Percentiles rank a stretch among this genome's conserved stretches.
phyloP scores from a whole-genome alignment of 2,113 vertebrate genomes.

The Caranx ignobilis region DNA sequence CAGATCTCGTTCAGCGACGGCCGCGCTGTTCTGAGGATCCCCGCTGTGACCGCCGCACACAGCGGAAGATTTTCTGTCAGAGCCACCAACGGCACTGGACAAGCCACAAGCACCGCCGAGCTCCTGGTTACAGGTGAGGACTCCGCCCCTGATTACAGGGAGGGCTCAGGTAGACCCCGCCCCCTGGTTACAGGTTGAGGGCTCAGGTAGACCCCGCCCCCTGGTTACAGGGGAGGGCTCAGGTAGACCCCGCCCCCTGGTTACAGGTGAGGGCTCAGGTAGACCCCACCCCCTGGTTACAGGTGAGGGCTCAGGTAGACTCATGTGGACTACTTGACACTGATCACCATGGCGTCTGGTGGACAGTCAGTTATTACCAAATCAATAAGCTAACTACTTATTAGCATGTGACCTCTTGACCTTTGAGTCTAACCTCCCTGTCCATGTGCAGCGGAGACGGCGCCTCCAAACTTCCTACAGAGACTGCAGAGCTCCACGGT shows the following conservation, averaged over 20 bases:
- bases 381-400: no score
- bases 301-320: no score
- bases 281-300: no score
- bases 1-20: conserved; percentile 99
- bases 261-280: no score
- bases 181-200: no score
- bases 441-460: conserved; percentile 88
- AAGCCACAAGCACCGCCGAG: conserved; percentile 98
- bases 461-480: conserved; percentile 94
- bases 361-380: no score
- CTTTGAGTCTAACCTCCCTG: neutral
- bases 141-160: neutral
- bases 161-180: neutral
- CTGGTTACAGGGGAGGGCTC: no score
- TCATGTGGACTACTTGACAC: neutral
- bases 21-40: conserved; percentile 96
- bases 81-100: conserved; percentile 97
- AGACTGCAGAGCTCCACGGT: conserved; percentile 95
- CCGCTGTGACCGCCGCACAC: conserved; percentile 91
- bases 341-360: no score
- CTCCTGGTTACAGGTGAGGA: conserved; percentile 93
- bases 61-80: conserved; percentile 94
- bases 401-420: neutral
- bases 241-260: no score
- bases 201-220: no score